Conservation (phyloP, 2,113 vertebrate genomes). For the Thymallus thymallus region DNA sequence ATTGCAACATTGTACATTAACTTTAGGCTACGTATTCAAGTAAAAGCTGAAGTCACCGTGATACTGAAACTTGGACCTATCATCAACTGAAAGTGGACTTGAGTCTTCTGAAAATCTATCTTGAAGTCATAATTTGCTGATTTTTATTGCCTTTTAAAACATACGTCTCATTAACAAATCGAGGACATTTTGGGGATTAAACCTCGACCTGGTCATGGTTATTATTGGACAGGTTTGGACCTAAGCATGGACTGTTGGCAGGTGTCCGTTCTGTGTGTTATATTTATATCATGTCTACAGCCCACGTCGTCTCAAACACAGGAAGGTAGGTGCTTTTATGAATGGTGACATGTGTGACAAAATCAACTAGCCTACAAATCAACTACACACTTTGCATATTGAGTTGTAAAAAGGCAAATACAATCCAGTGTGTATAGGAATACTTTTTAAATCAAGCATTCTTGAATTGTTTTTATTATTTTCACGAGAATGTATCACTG, state of each 20-base stretch:
- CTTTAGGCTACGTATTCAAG: neutral
- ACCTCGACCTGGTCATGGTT: constrained; percentile 32
- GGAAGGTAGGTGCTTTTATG: constrained; percentile 60
- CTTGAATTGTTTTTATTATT: no score
- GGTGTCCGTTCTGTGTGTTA: constrained; percentile 47
- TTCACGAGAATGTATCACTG: neutral
- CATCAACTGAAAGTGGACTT: neutral
- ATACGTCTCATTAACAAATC: neutral
- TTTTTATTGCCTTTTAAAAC: no score
- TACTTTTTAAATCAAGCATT: no score
- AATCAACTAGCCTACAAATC: neutral
- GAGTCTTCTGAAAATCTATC: neutral
- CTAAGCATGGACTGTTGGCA: constrained; percentile 55
- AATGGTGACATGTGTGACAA: neutral
- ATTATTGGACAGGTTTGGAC: constrained; percentile 17
- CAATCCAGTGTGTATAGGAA: neutral
- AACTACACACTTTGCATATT: neutral
- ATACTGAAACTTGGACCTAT: neutral
- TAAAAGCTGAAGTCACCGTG: constrained; percentile 22
- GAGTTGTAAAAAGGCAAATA: neutral
- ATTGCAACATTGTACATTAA: neutral
- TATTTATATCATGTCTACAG: constrained; percentile 43
- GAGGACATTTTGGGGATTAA: neutral
- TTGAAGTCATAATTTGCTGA: neutral
- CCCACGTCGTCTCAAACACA: constrained; percentile 53